A percentile compares a stretch with the other conserved stretches of the same genome.
Evolutionary conservation across 2,113 vertebrate genomes (phyloP).

Genomic region (Phylloscopus trochiloides): DNA sequence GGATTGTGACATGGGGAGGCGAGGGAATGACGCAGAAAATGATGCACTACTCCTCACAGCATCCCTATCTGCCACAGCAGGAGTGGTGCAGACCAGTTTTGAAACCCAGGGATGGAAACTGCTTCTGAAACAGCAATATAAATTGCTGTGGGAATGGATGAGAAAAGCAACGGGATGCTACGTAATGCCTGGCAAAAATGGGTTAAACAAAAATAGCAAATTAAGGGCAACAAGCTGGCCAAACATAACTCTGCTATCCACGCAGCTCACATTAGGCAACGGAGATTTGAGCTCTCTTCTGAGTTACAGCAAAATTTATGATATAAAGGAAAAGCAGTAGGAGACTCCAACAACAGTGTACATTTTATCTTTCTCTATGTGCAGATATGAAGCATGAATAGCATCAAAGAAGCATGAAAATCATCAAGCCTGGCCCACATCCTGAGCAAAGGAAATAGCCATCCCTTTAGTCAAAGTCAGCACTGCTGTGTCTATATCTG

Average conservation of each 20-base stretch:
- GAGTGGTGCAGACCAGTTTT: not conserved
- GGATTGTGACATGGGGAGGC: rapidly evolving
- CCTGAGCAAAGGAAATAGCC: not conserved
- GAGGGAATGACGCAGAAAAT: not conserved
- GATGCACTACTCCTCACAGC: not conserved
- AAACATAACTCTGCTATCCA: conserved; percentile 16
- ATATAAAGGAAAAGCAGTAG: conserved; percentile 24
- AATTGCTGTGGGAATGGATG: not conserved
- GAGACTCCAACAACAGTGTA: conserved; percentile 4
- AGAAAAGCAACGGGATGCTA: not conserved
- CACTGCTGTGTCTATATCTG: not conserved
- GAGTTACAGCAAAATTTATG: not conserved
- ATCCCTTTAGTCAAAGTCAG: not conserved
- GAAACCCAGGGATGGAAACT: not conserved
- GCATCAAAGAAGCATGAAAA: conserved; percentile 27
- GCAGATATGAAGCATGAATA: conserved; percentile 40
- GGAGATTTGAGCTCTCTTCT: not conserved
- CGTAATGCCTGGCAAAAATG: not conserved
- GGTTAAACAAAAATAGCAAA: conserved; percentile 45
- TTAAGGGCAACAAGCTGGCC: not conserved
- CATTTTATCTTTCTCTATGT: conserved; percentile 28
- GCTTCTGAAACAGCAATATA: not conserved
- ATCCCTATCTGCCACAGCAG: not conserved
- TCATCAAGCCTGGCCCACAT: not conserved
- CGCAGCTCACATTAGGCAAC: not conserved